Evolutionary conservation across 1,140 invertebrate genomes (phyloP), one percentile per base, ranked within the genome.

Genomic region (Drosophila pachea): DNA sequence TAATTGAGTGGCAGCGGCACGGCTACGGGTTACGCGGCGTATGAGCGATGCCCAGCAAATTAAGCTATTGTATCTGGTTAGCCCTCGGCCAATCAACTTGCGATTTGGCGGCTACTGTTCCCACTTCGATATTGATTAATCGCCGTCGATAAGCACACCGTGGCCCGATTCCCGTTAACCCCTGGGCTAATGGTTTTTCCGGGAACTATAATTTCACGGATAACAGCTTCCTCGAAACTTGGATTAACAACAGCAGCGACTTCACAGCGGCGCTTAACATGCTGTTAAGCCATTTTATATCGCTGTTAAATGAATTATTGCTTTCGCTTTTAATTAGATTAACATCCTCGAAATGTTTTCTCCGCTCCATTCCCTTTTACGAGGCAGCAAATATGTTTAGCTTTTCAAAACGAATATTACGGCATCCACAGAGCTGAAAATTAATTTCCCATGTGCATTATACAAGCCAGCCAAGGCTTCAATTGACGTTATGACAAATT

Each of bases 381-480:
- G 53, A 76, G 60, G 65, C 60, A 61, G 22, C 22, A 22, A 22
- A 22, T 2, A 2, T 22, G 22, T 22, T 22, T 7, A 49, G 42
- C 48, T 12, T 55, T 58, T 47, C 3, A 22, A 22, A 22, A 3
- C 22, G 22, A 60, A 36, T n/a, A n/a, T n/a, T n/a, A n/a, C n/a
- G n/a, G n/a, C n/a, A n/a, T n/a, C n/a, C n/a, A n/a, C 9, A 35
- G 45, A 59, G 53, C 36, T 71, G 64, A 40, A 73, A 67, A 76
- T 70, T 83, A 78, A 83, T 83, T 83, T 83, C 79, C 79, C 79
- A 68, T 70, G 79, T 84, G 79, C 74, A 82, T 83, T 82, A 74
- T 83, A 68, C 69, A 54, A n/a, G 29, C 42, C 36, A 56, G 53
- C 33, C 38, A 65, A 68, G 54, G 54, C 73, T 76, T 81, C 69